These are phyloP conservation scores for Phasianus colchicus DNA, from an alignment of 2,113 vertebrate species.

Conservation along the genomic window DNA sequence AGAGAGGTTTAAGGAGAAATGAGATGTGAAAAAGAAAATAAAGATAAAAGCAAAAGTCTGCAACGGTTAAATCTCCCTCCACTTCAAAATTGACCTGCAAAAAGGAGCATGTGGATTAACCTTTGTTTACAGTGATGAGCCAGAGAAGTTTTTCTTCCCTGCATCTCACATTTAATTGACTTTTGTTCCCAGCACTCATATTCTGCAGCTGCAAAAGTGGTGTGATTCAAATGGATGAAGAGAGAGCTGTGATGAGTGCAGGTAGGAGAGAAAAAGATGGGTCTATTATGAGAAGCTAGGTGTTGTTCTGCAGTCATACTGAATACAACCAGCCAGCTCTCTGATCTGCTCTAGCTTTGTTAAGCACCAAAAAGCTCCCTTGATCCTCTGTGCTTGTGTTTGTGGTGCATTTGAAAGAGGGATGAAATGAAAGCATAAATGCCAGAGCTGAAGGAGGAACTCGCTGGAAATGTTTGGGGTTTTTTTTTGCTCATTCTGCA, in stretches of 20 bases:
- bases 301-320: not conserved
- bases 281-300: not conserved
- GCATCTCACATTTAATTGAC: not conserved
- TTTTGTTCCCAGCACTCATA: not conserved
- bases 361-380: not conserved
- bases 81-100: not conserved
- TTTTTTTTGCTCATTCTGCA: not conserved
- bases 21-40: not conserved
- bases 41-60: not conserved
- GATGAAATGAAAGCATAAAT: not conserved
- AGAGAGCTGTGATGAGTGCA: not conserved
- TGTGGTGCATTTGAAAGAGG: not conserved
- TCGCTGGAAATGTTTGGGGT: not conserved
- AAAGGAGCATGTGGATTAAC: not conserved
- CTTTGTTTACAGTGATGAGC: not conserved
- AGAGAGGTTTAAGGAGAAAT: not conserved
- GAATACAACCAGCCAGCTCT: not conserved
- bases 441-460: not conserved
- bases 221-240: not conserved
- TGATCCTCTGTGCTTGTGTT: not conserved
- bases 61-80: not conserved
- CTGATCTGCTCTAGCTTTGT: not conserved
- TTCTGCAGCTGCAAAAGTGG: not conserved
- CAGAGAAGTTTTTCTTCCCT: not conserved
- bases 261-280: not conserved